phyloP scores from a whole-genome alignment of 2,113 vertebrate genomes.

The Hyaena hyaena region DNA sequence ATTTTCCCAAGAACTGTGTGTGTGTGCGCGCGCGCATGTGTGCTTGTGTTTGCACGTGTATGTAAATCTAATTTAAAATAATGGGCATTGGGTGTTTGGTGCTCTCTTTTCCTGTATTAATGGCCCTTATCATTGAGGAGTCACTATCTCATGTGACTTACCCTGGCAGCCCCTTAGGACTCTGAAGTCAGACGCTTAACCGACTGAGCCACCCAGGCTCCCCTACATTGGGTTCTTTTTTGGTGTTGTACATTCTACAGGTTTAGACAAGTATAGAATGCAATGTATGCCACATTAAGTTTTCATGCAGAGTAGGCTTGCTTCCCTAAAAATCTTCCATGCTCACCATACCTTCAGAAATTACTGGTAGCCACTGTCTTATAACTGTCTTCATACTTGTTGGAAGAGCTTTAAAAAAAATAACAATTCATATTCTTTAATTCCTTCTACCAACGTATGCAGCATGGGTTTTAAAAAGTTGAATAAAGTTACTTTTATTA shows the following conservation, averaged over 20 bases:
- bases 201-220: too few relatives aligned
- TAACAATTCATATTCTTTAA: neutral
- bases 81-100: neutral
- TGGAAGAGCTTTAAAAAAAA: neutral
- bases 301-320: neutral
- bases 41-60: neutral
- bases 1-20: neutral
- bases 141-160: neutral
- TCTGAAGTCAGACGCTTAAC: too few relatives aligned
- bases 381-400: neutral
- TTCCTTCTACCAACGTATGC: neutral
- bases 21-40: neutral
- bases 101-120: neutral
- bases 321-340: neutral
- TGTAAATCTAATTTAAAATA: neutral
- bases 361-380: neutral
- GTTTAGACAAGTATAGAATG: neutral
- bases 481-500: neutral
- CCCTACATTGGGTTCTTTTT: neutral
- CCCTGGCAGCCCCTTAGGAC: neutral
- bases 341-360: neutral
- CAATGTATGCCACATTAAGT: neutral
- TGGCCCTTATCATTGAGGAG: neutral
- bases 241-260: neutral
- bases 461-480: neutral